Evolutionary conservation across 2,888 invertebrate genomes (phyloP).

Genomic region (Netelia melanura): DNA sequence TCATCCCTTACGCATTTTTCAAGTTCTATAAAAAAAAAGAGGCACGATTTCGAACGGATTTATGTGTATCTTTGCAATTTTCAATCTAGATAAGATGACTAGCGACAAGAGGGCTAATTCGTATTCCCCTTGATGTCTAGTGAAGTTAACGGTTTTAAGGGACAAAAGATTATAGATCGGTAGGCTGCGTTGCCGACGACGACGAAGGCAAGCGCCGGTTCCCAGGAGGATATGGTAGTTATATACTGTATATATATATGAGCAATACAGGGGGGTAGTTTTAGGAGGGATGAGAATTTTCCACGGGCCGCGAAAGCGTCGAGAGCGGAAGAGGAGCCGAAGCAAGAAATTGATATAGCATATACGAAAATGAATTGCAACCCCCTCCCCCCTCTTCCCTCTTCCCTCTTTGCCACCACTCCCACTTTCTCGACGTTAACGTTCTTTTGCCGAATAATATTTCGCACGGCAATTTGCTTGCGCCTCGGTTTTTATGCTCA

Average conservation of each 20-base stretch:
- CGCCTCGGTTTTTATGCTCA: slow-evolving; percentile 83
- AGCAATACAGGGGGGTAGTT: slow-evolving; percentile 66
- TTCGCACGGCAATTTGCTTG: slow-evolving; percentile 84
- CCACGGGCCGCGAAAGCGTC: slow-evolving; percentile 66
- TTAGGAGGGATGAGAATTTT: slow-evolving; percentile 63
- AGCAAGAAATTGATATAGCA: slow-evolving; percentile 85
- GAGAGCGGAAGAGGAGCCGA: slow-evolving; percentile 77
- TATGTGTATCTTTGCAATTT: slow-evolving; percentile 39
- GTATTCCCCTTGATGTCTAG: slow-evolving; percentile 84
- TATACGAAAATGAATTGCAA: slow-evolving; percentile 84
- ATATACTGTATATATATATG: slow-evolving; percentile 60
- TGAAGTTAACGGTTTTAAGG: slow-evolving; percentile 84
- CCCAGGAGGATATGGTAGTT: slow-evolving; percentile 57
- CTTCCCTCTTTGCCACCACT: slow-evolving; percentile 8
- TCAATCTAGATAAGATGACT: slow-evolving; percentile 75
- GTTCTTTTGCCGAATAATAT: slow-evolving; percentile 81
- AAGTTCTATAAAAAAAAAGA: no score
- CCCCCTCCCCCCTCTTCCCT: slow-evolving; percentile 21
- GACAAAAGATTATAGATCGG: slow-evolving; percentile 84
- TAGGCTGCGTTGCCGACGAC: slow-evolving; percentile 68
- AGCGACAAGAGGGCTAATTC: slow-evolving; percentile 78
- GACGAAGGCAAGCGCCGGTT: slow-evolving; percentile 57
- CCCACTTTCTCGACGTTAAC: slow-evolving; percentile 47
- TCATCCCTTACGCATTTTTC: no score
- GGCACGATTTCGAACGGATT: no score